Evolutionary conservation across 1,140 invertebrate species (phyloP).

Genomic region (Drosophila punjabiensis): DNA sequence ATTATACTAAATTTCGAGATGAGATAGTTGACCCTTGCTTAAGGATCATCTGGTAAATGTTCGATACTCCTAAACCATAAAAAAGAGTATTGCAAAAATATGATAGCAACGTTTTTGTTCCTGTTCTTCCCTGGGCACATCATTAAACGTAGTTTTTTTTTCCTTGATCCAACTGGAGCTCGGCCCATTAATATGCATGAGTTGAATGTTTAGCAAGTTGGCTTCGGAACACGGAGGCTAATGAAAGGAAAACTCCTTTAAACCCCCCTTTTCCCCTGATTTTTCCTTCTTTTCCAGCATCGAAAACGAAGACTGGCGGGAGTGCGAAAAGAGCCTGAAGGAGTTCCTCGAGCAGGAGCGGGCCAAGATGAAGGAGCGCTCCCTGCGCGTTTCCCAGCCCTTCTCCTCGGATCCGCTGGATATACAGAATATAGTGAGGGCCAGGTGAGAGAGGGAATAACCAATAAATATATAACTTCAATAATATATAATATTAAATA

Average conservation of each 20-base stretch:
- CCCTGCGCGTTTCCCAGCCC: conserved; percentile 61
- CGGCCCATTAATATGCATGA: conserved; percentile 62
- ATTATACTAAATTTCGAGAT: no score
- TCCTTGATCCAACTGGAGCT: background rate
- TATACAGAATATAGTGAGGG: conserved; percentile 75
- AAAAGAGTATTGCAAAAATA: conserved; percentile 23
- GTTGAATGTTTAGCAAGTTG: conserved; percentile 47
- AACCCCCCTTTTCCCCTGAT: background rate
- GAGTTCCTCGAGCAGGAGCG: conserved; percentile 79
- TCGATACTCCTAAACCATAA: no score
- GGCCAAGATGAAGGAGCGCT: conserved; percentile 81
- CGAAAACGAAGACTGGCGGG: conserved; percentile 79
- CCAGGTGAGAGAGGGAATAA: conserved; percentile 54
- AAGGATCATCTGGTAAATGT: no score
- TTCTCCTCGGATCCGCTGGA: conserved; percentile 78
- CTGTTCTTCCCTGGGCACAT: background rate
- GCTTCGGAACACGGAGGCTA: conserved; percentile 31
- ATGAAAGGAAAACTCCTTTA: conserved; percentile 38
- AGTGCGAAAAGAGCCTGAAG: conserved; percentile 80
- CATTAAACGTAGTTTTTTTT: conserved; percentile 28
- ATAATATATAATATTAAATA: background rate
- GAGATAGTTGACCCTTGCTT: no score
- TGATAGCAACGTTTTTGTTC: background rate
- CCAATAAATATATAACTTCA: background rate
- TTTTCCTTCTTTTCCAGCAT: conserved; percentile 46